These are phyloP conservation scores for Bufo bufo DNA, from an alignment of 2,113 vertebrate genomes.

Conservation along the genomic window DNA sequence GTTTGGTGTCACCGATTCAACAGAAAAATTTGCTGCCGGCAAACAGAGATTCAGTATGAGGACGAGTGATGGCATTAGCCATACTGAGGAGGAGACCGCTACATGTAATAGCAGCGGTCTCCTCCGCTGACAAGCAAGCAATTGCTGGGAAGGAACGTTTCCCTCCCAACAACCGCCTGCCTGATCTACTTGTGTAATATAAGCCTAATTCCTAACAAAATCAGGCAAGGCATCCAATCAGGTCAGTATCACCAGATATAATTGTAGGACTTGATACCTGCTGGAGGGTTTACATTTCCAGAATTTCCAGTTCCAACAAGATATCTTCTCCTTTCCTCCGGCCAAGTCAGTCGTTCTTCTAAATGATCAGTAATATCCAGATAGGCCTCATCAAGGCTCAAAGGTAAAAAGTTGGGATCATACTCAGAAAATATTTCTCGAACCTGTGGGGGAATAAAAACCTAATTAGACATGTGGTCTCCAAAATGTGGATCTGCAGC, in stretches of 20 bases:
- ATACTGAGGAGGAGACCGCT: too few relatives aligned
- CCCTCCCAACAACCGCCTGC: too few relatives aligned
- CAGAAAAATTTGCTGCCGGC: too few relatives aligned
- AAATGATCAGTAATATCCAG: slow-evolving; percentile 93
- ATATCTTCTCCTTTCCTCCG: slow-evolving; percentile 81
- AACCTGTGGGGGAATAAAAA: slow-evolving; percentile 74
- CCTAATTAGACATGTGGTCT: too few relatives aligned
- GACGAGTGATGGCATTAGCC: too few relatives aligned
- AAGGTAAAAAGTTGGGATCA: slow-evolving; percentile 86
- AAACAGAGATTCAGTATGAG: too few relatives aligned
- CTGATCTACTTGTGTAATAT: too few relatives aligned
- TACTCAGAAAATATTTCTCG: slow-evolving; percentile 88
- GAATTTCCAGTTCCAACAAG: slow-evolving; percentile 59
- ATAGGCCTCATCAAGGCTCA: slow-evolving; percentile 97
- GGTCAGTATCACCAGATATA: neutral
- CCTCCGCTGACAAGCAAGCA: too few relatives aligned
- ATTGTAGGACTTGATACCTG: slow-evolving; percentile 21
- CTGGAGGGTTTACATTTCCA: slow-evolving; percentile 63
- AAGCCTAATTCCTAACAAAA: neutral
- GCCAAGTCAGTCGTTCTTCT: slow-evolving; percentile 82
- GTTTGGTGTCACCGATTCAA: too few relatives aligned
- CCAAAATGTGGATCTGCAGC: too few relatives aligned
- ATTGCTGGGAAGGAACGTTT: too few relatives aligned
- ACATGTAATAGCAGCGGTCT: too few relatives aligned
- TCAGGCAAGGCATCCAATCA: neutral